These are phyloP conservation scores for Nerophis ophidion DNA, from an alignment of 2,113 vertebrate genomes.

Conservation along the genomic window DNA sequence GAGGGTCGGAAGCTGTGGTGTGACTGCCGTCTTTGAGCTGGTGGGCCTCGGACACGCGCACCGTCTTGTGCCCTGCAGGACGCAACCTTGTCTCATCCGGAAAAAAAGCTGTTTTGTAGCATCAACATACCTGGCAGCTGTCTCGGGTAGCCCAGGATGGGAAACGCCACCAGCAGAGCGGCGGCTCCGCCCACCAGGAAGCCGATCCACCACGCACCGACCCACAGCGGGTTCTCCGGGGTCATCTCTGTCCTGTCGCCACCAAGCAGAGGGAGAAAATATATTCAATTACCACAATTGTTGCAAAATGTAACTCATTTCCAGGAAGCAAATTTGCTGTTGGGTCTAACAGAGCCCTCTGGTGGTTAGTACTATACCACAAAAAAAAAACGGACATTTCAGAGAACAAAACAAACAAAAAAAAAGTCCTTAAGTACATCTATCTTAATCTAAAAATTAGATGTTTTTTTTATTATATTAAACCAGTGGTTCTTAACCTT, in stretches of 20 bases:
- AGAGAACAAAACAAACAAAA: no score
- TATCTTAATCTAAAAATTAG: no score
- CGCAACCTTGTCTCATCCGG: neutral
- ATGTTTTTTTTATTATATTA: no score
- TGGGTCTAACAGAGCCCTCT: no score
- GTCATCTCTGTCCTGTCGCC: slow-evolving; percentile 71
- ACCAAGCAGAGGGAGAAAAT: neutral
- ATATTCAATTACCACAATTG: no score
- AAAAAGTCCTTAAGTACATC: no score
- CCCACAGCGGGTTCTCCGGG: slow-evolving; percentile 86
- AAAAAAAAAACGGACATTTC: no score
- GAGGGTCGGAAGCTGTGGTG: slow-evolving; percentile 66
- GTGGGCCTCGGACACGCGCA: slow-evolving; percentile 82
- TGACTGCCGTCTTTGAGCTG: slow-evolving; percentile 79
- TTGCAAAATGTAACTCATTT: no score
- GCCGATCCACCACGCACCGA: slow-evolving; percentile 94
- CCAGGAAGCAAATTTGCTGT: no score
- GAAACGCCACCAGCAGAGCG: slow-evolving; percentile 77
- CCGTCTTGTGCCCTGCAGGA: slow-evolving; percentile 75
- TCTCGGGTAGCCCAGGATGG: slow-evolving; percentile 87
- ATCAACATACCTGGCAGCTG: slow-evolving; percentile 81
- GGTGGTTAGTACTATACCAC: no score
- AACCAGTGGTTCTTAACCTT: no score
- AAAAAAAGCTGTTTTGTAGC: neutral
- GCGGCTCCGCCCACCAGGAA: slow-evolving; percentile 83